These are phyloP conservation scores for Acanthococcus lagerstroemiae DNA, from an alignment of 2,888 invertebrate genomes.

Conservation along the genomic window DNA sequence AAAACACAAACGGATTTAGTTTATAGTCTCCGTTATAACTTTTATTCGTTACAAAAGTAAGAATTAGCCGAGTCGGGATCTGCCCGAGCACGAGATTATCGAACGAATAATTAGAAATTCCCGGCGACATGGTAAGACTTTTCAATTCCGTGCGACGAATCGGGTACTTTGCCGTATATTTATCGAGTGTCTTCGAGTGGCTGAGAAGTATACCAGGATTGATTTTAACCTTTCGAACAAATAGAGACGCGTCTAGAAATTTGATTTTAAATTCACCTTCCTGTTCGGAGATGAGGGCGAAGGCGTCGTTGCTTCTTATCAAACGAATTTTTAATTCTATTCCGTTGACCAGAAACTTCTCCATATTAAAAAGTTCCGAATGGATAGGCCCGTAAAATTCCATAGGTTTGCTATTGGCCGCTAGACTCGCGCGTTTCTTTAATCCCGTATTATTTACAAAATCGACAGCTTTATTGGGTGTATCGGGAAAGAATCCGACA, in stretches of 20 bases:
- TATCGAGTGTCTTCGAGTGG: conserved; percentile 36
- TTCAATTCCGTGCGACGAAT: conserved; percentile 36
- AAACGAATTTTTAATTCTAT: conserved; percentile 35
- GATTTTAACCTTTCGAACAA: conserved; percentile 36
- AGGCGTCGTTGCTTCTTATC: conserved; percentile 33
- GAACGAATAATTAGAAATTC: too few species aligned
- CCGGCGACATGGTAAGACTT: conserved; percentile 35
- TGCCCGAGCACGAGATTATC: conserved; percentile 39
- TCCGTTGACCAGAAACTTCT: conserved; percentile 36
- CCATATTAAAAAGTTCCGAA: conserved; percentile 36
- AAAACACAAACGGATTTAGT: too few species aligned
- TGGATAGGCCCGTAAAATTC: conserved; percentile 35
- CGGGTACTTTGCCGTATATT: conserved; percentile 36
- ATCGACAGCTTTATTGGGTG: conserved; percentile 31
- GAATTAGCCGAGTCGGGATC: conserved; percentile 39
- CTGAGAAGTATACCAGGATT: conserved; percentile 36
- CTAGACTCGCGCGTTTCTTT: background rate
- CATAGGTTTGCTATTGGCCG: background rate
- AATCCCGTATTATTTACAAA: conserved; percentile 13
- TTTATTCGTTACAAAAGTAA: too few species aligned
- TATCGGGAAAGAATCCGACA: conserved; percentile 33
- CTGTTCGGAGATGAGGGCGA: conserved; percentile 33
- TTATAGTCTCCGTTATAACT: too few species aligned
- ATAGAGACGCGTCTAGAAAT: too few species aligned
- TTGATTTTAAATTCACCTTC: conserved; percentile 30